phyloP scores from a whole-genome alignment of 35 echinoderm and acorn worm species.

The Ophiothrix spiculata region DNA sequence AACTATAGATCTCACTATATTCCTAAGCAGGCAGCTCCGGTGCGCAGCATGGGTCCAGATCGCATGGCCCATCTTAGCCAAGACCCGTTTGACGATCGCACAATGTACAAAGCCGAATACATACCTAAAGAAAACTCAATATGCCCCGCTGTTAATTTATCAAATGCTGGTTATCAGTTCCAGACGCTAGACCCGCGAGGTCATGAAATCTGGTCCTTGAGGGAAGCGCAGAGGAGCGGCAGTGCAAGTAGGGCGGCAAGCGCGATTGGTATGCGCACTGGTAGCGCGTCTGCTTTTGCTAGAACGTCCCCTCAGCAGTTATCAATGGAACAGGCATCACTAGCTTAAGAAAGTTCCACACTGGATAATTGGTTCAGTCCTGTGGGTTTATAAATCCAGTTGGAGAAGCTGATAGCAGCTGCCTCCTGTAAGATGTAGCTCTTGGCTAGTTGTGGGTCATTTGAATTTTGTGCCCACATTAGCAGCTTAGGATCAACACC shows the following conservation, averaged over 20 bases:
- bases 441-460: no score
- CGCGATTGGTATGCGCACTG: not conserved
- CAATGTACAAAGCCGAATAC: conserved; percentile 91
- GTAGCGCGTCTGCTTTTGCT: not conserved
- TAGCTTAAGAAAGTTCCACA: conserved; percentile 4
- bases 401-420: no score
- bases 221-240: conserved; percentile 12
- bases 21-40: conserved; percentile 70
- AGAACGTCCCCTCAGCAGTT: conserved; percentile 25
- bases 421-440: no score
- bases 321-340: conserved; percentile 23
- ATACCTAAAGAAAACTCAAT: conserved; percentile 66
- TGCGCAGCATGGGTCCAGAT: conserved; percentile 74
- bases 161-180: conserved; percentile 59
- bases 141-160: conserved; percentile 85
- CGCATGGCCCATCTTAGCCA: conserved; percentile 62
- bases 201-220: conserved; percentile 87
- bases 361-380: no score
- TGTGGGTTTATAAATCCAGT: no score
- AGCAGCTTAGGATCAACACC: no score
- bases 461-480: no score
- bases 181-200: conserved; percentile 55
- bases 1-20: conserved; percentile 82
- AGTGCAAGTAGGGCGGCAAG: not conserved
- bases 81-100: conserved; percentile 97